Evolutionary conservation across 2,888 invertebrate genomes (phyloP).

Genomic region (Cantharis flavilabris): DNA sequence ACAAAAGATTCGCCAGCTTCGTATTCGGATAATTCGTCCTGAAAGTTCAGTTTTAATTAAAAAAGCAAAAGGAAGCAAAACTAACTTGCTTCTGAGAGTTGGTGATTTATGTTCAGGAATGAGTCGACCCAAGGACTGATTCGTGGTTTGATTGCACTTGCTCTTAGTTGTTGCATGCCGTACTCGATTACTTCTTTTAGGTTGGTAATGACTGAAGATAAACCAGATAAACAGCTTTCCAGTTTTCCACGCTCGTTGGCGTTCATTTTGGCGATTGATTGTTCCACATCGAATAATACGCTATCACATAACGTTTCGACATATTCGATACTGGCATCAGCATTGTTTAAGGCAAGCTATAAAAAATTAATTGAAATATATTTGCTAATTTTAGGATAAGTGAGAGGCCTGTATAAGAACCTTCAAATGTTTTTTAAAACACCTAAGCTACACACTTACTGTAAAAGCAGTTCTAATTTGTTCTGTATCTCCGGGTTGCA

Average conservation of each 20-base stretch:
- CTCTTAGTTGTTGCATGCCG: constrained; percentile 78
- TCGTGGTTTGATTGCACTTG: constrained; percentile 81
- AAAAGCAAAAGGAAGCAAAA: background rate
- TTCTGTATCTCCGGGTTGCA: constrained; percentile 80
- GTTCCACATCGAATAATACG: constrained; percentile 71
- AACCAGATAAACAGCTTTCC: constrained; percentile 70
- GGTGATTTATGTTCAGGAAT: constrained; percentile 77
- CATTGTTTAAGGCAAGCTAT: constrained; percentile 86
- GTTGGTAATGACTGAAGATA: constrained; percentile 62
- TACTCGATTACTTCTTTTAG: constrained; percentile 73
- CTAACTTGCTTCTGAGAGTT: constrained; percentile 71
- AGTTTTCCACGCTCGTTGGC: constrained; percentile 71
- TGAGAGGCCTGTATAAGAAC: too few species aligned
- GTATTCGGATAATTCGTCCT: constrained; percentile 81
- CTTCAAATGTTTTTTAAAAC: background rate
- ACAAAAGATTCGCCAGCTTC: constrained; percentile 90
- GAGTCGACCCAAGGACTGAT: constrained; percentile 83
- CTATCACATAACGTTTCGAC: constrained; percentile 82
- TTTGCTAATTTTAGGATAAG: too few species aligned
- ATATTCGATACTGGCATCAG: constrained; percentile 89
- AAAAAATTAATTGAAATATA: constrained; percentile 21
- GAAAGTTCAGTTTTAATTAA: constrained; percentile 31
- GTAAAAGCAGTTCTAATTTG: constrained; percentile 77
- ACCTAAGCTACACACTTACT: constrained; percentile 56
- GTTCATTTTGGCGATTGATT: constrained; percentile 65